Evolutionary conservation across 2,113 vertebrate species (phyloP).

Genomic region (Syrmaticus mikado): DNA sequence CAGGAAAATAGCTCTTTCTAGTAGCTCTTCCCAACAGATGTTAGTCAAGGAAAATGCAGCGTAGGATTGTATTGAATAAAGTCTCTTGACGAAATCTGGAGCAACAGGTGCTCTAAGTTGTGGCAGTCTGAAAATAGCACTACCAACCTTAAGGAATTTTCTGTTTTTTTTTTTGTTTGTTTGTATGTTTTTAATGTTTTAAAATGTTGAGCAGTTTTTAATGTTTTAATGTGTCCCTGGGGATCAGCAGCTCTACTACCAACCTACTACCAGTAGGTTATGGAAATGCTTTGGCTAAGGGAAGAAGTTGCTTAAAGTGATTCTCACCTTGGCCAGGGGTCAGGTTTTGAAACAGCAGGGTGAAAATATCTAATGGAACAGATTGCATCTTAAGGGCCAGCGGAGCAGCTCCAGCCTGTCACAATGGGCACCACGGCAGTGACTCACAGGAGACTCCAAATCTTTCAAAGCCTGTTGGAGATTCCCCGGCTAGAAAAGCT

Average conservation of each 20-base stretch:
- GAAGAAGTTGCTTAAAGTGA: not conserved
- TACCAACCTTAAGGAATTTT: not conserved
- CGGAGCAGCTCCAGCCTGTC: not conserved
- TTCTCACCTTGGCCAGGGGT: not conserved
- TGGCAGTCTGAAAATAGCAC: not conserved
- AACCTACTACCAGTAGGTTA: not conserved
- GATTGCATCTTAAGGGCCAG: not conserved
- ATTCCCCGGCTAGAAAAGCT: not conserved
- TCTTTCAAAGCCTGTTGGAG: not conserved
- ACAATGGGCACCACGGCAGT: not conserved
- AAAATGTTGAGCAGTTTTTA: not conserved
- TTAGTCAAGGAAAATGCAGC: rapidly evolving
- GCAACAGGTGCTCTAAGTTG: not conserved
- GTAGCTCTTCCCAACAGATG: not conserved
- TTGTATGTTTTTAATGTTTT: too few species aligned
- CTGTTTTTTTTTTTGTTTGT: not conserved
- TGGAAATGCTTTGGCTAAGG: not conserved
- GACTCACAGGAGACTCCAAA: not conserved
- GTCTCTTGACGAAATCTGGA: not conserved
- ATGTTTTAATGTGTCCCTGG: not conserved
- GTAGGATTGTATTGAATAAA: not conserved
- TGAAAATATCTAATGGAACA: not conserved
- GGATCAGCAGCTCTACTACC: not conserved
- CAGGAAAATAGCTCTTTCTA: not conserved
- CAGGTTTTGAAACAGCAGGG: not conserved